Conservation (phyloP, 2,888 invertebrate genomes). For the Caradrina kadenii region DNA sequence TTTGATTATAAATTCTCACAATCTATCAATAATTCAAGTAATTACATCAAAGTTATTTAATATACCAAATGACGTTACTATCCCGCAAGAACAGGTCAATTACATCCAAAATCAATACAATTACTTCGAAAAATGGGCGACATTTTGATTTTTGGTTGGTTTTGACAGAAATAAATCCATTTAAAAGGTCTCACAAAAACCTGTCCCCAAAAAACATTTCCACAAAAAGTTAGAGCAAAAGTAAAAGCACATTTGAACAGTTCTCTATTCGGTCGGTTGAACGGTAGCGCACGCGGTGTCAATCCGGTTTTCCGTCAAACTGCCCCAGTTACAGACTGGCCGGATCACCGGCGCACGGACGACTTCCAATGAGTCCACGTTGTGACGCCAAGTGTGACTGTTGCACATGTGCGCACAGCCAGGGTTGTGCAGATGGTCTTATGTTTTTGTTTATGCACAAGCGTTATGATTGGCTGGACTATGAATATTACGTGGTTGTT, state of each 20-base stretch:
- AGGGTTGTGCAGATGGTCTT: background rate
- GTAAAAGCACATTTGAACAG: constrained; percentile 19
- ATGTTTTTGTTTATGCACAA: background rate
- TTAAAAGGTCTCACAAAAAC: background rate
- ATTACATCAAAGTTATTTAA: too few relatives aligned
- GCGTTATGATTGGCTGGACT: too few relatives aligned
- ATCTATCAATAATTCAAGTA: too few relatives aligned
- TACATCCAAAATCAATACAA: too few relatives aligned
- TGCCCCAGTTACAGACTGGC: constrained; percentile 62
- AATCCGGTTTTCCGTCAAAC: constrained; percentile 61
- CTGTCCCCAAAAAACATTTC: background rate
- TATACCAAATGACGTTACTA: too few relatives aligned
- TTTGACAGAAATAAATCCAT: background rate
- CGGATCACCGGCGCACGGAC: constrained; percentile 43
- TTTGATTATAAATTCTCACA: too few relatives aligned
- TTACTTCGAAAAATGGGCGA: too few relatives aligned
- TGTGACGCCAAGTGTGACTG: constrained; percentile 34
- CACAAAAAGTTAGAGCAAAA: constrained; percentile 11
- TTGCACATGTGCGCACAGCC: constrained; percentile 1
- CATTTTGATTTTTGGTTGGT: too few relatives aligned
- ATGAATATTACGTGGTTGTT: too few relatives aligned
- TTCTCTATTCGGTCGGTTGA: constrained; percentile 15
- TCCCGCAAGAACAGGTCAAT: too few relatives aligned
- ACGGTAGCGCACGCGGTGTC: constrained; percentile 36
- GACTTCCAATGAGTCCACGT: constrained; percentile 60